phyloP scores from a whole-genome alignment of 2,888 invertebrate species.

The Tachina grossa region DNA sequence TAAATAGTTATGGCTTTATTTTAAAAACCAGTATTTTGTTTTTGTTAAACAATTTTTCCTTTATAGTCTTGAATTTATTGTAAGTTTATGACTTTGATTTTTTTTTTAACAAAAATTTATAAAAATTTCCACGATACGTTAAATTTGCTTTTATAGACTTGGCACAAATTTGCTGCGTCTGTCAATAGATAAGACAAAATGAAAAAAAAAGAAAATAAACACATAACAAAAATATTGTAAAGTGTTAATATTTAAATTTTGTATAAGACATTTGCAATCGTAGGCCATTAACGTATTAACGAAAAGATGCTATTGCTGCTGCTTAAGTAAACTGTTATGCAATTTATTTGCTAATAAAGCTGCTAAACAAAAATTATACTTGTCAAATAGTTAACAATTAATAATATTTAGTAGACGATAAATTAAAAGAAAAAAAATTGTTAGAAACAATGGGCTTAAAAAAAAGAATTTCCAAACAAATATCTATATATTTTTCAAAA shows the following conservation, averaged over 20 bases:
- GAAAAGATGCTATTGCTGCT: conserved; percentile 7
- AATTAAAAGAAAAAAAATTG: background rate
- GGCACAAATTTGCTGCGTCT: conserved; percentile 20
- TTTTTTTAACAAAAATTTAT: background rate
- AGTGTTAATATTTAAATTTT: conserved; percentile 38
- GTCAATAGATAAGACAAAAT: background rate
- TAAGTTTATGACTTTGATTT: conserved; percentile 45
- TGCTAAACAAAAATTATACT: conserved; percentile 45
- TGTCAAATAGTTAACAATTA: conserved; percentile 41
- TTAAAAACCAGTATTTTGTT: background rate
- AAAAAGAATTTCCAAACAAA: background rate
- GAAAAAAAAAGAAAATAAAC: background rate
- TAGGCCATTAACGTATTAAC: conserved; percentile 63
- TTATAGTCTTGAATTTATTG: conserved; percentile 9
- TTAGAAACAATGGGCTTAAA: conserved; percentile 3
- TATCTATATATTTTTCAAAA: no score
- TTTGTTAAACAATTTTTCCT: background rate
- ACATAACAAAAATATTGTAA: background rate
- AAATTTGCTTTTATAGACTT: conserved; percentile 25
- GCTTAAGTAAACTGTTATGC: conserved; percentile 29
- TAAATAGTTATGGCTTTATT: background rate
- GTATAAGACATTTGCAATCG: conserved; percentile 72
- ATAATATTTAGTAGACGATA: conserved; percentile 14
- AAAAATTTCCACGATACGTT: conserved; percentile 11
- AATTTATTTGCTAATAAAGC: conserved; percentile 36